These are phyloP conservation scores for Capra hircus DNA, from an alignment of 2,113 vertebrate genomes.

Conservation along the genomic window DNA sequence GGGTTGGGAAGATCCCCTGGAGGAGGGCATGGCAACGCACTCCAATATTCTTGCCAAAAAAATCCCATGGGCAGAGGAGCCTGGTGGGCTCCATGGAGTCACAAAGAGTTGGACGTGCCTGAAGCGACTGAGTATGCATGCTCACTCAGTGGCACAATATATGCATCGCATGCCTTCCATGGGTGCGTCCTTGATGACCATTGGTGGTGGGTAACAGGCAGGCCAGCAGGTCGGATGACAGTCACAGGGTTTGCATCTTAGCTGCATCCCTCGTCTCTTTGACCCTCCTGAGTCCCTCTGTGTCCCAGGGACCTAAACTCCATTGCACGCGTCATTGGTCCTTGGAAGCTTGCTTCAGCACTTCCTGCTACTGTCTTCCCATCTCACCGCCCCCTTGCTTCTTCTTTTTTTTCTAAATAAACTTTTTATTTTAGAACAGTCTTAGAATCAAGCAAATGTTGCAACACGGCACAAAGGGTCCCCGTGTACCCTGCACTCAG, in stretches of 20 bases:
- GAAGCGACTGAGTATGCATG: background rate
- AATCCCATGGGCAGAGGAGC: background rate
- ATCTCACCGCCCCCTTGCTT: background rate
- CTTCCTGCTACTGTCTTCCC: background rate
- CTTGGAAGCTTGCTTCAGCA: background rate
- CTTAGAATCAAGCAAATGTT: background rate
- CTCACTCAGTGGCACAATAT: background rate
- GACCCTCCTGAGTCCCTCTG: background rate
- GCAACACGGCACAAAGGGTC: background rate
- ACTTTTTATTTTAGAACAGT: background rate
- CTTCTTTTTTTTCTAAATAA: no score
- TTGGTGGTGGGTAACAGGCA: background rate
- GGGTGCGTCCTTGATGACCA: background rate
- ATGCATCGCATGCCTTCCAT: background rate
- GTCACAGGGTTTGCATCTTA: background rate
- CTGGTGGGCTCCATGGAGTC: background rate
- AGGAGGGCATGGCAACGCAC: background rate
- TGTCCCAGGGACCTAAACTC: background rate
- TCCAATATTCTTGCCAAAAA: background rate
- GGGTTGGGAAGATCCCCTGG: background rate
- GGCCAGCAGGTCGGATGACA: background rate
- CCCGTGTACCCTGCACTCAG: background rate
- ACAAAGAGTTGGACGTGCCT: background rate
- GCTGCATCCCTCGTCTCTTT: background rate
- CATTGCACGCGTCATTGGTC: background rate